Evolutionary conservation across 2,113 vertebrate genomes (phyloP), one percentile per base, ranked within the genome.

Genomic region (Petromus typicus): DNA sequence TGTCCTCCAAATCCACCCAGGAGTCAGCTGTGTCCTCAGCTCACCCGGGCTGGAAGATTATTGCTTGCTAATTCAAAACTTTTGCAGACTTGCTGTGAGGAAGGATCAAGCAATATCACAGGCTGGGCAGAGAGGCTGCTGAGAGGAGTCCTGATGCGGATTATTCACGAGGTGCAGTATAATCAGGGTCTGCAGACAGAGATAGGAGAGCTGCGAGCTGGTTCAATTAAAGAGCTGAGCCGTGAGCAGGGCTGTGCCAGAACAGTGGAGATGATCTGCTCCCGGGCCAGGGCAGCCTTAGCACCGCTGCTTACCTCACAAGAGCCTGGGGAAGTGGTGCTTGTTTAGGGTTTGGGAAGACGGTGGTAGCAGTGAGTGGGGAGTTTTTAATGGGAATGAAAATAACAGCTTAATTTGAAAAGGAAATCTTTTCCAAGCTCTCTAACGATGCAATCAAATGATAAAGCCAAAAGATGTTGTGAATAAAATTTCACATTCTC

Each of bases 101-200:
- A 96, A 95, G 90, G 82, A 97, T 97, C 0, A 7, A 91, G 95
- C 57, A 88, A 97, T 94, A 96, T 95, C 97, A 82, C 86, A 93
- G 97, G 87, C 59, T 89, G 93, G 93, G 97, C 95, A 91, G 95
- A 97, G 92, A 96, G 95, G 96, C 97, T 96, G 97, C 92, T 63
- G 97, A 82, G 96, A 98, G 97, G 96, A 97, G 97, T 97, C 94
- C 82, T 92, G 91, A 95, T 78, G 57, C 27, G 57, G 98, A 98
- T 98, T 98, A 98, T 98, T 98, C 97, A 98, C 94, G 96, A 98
- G 96, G 81, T 91, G 86, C 93, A 25, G 57, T 89, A 91, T 97
- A 97, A 98, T 98, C 97, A 98, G 97, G 89, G 91, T 97, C 92
- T 98, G 97, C 97, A 96, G 97, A 93, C 96, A 95, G 97, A 97